Evolutionary conservation across 1,140 invertebrate genomes (phyloP).

Genomic region (Cherax quadricarinatus): DNA sequence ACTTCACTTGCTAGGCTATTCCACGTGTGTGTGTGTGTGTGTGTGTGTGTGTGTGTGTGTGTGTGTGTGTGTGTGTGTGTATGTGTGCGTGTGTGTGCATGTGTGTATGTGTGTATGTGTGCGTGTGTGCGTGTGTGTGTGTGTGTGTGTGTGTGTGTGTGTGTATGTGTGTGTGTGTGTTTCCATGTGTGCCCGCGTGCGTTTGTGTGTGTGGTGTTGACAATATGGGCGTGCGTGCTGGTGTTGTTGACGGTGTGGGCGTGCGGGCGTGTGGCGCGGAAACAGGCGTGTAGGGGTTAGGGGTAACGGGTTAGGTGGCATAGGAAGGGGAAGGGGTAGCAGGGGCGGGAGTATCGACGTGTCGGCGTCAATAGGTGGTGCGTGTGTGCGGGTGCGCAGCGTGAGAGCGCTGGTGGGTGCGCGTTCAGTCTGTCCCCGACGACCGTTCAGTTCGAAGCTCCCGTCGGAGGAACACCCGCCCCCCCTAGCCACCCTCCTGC

Average conservation of each 20-base stretch:
- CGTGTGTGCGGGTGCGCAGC: conserved; percentile 57
- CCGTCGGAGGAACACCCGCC: background rate
- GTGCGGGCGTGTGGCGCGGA: conserved; percentile 52
- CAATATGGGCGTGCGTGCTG: conserved; percentile 3
- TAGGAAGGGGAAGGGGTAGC: background rate
- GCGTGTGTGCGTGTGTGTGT: too few relatives aligned
- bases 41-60: conserved; percentile 36
- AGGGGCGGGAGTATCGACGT: conserved; percentile 21
- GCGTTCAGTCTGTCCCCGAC: conserved; percentile 50
- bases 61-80: conserved; percentile 15
- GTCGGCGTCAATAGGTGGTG: conserved; percentile 55
- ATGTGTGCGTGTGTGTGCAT: background rate
- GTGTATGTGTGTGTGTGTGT: too few relatives aligned
- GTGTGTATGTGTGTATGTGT: too few relatives aligned
- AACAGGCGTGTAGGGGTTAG: background rate
- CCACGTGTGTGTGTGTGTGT: conserved; percentile 18
- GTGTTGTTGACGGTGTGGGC: conserved; percentile 42
- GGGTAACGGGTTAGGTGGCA: too few relatives aligned
- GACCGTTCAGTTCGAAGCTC: conserved; percentile 43
- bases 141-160: too few relatives aligned
- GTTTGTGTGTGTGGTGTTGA: too few relatives aligned
- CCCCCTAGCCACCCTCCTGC: conserved; percentile 53
- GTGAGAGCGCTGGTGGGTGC: conserved; percentile 1
- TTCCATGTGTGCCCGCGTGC: too few relatives aligned
- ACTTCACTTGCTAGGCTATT: too few relatives aligned